Conservation (phyloP, 92 coral and sea anemone species). For the Palythoa grandiflora region DNA sequence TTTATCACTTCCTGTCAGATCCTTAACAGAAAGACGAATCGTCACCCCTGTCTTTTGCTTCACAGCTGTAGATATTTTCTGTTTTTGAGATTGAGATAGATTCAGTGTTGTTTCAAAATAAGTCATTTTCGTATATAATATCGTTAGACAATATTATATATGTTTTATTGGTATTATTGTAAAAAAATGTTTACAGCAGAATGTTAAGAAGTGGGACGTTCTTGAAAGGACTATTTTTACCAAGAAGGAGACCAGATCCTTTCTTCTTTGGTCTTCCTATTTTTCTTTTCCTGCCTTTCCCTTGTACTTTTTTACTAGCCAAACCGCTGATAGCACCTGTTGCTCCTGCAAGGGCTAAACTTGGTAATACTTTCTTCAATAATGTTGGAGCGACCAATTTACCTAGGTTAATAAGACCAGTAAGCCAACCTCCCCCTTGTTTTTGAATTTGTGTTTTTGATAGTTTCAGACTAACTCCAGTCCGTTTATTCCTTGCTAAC, state of each 20-base stretch:
- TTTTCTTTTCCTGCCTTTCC: neutral
- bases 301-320: too few relatives aligned
- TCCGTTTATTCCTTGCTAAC: neutral
- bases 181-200: neutral
- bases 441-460: neutral
- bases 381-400: neutral
- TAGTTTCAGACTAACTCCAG: neutral
- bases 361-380: neutral
- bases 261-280: neutral
- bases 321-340: too few relatives aligned
- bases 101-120: neutral
- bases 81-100: slow-evolving; percentile 14
- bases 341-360: too few relatives aligned
- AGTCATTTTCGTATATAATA: slow-evolving; percentile 4
- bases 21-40: neutral
- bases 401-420: neutral
- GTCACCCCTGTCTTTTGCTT: neutral
- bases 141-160: slow-evolving; percentile 5
- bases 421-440: neutral
- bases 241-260: neutral
- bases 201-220: neutral
- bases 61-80: slow-evolving; percentile 39
- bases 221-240: neutral
- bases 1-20: slow-evolving; percentile 23
- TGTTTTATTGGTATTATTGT: neutral